These are phyloP conservation scores for Bovichtus diacanthus DNA, from an alignment of 2,797 vertebrate genomes.

Conservation along the genomic window DNA sequence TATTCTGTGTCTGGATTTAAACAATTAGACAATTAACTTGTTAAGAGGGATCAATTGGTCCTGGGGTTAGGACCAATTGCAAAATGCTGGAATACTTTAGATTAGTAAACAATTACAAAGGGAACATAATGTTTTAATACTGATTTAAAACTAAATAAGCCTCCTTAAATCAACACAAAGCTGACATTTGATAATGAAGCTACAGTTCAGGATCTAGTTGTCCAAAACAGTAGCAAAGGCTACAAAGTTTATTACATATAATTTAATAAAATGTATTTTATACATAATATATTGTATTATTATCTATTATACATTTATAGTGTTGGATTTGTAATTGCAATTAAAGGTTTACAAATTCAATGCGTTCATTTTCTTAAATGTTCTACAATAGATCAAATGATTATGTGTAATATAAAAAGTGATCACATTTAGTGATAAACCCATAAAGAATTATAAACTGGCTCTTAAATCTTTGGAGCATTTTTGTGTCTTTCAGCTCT, in stretches of 20 bases:
- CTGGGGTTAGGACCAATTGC: slow-evolving; percentile 64
- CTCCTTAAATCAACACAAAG: slow-evolving; percentile 47
- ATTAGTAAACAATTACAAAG: slow-evolving; percentile 77
- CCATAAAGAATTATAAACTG: background rate
- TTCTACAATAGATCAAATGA: background rate
- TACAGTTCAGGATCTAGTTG: slow-evolving; percentile 6
- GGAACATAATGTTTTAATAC: slow-evolving; percentile 59
- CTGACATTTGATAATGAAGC: slow-evolving; percentile 52
- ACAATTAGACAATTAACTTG: slow-evolving; percentile 80
- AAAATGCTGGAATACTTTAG: slow-evolving; percentile 73
- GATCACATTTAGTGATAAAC: background rate
- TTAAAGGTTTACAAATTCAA: background rate
- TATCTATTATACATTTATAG: background rate
- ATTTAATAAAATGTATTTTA: background rate
- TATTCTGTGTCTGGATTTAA: slow-evolving; percentile 72
- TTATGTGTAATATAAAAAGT: background rate
- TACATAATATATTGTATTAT: background rate
- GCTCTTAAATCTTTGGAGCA: background rate
- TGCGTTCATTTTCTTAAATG: background rate
- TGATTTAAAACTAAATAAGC: slow-evolving; percentile 70
- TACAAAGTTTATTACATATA: background rate
- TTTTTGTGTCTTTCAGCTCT: background rate
- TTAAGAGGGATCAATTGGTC: slow-evolving; percentile 77
- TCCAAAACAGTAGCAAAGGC: background rate
- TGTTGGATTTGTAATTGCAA: background rate